phyloP scores from a whole-genome alignment of 2,113 vertebrate species.

The Falcunculus frontatus region DNA sequence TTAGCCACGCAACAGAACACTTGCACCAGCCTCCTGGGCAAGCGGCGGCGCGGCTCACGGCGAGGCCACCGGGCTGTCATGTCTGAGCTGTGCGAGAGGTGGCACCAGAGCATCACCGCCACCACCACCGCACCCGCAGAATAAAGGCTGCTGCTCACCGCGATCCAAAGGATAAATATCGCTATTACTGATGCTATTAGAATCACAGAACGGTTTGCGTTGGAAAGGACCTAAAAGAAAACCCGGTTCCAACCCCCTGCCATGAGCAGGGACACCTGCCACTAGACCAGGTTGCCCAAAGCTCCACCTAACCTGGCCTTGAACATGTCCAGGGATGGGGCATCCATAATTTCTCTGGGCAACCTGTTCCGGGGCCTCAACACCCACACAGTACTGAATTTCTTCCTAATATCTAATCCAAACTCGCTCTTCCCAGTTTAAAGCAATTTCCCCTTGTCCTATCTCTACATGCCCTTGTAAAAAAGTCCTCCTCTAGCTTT shows the following conservation, averaged over 20 bases:
- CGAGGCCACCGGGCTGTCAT: neutral
- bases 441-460: neutral
- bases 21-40: fast-evolving
- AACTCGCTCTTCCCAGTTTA: neutral
- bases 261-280: neutral
- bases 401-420: neutral
- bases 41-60: fast-evolving
- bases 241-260: neutral
- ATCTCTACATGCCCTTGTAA: neutral
- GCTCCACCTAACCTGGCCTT: neutral
- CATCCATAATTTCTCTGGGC: neutral
- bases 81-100: neutral
- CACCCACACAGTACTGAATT: neutral
- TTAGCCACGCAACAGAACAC: fast-evolving
- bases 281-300: neutral
- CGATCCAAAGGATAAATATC: fast-evolving
- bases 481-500: neutral
- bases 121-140: neutral
- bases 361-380: neutral
- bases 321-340: neutral
- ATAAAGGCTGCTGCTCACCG: fast-evolving
- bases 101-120: neutral
- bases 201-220: neutral
- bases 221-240: neutral
- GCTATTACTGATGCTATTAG: fast-evolving